Evolutionary conservation across 1,140 invertebrate genomes (phyloP), one percentile per base, ranked within the genome.

Genomic region (Venturia canescens): DNA sequence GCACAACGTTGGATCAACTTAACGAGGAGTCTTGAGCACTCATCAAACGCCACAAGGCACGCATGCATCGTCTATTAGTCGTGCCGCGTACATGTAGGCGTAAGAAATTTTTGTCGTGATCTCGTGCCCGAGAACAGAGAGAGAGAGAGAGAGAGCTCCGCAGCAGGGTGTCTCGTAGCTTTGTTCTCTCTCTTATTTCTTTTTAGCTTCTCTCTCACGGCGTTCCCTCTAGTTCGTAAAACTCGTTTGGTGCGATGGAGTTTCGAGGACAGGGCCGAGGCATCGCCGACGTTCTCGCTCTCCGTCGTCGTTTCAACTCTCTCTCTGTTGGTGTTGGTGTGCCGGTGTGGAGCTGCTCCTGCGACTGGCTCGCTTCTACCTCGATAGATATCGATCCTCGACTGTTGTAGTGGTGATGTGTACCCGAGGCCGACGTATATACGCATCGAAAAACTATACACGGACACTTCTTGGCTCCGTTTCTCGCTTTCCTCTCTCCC

Each of bases 311-410:
- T 44, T 38, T 63, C 48, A 60, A 23, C 50, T 26, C 48, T 34
- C 29, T 31, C 53, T 63, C 31, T 74, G 50, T 80, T 34, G 29
- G 69, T 80, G 60, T 57, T 13, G 38, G 38, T 44, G 38, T 44
- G 1, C 7, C 13, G 38, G 38, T 44, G 13, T 27, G 53, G 53
- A 48, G 79, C 50, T 53, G 50, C 50, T 53, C 16, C 50, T 53
- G 50, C 50, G 7, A 63, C 38, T 26, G 60, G 60, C 60, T 63
- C 48, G 71, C n/a, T 53, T 44, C 44, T 53, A 53, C 72, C 53
- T 82, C 78, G 76, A 82, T 82, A 80, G 78, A 80, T 82, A 82
- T 82, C 81, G 81, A 82, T 82, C 75, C 69, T 78, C 72, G 11
- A 76, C 60, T 60, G 50, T 80, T 57, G 44, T 31, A 76, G 71